Percentiles rank a stretch among this genome's conserved stretches.
Evolutionary conservation across 1,140 invertebrate species (phyloP).

Genomic region (Penaeus chinensis): DNA sequence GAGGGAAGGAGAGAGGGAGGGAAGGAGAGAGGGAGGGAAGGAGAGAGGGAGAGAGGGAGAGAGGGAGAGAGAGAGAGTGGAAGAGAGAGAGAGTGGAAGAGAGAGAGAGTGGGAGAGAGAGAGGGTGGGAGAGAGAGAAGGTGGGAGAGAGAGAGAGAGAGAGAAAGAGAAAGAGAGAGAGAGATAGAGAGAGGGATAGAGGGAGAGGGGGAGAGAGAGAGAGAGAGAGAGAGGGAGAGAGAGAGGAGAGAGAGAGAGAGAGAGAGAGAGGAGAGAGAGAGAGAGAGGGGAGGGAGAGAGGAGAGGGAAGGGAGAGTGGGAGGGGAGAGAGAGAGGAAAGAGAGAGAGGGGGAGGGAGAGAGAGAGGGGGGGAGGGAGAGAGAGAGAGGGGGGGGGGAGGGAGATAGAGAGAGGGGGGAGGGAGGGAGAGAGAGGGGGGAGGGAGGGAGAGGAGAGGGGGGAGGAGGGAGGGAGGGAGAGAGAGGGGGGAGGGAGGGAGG

Average conservation of each 20-base stretch:
- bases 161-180: neutral
- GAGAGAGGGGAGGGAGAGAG: neutral
- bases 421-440: neutral
- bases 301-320: neutral
- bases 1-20: neutral
- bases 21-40: neutral
- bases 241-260: neutral
- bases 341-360: neutral
- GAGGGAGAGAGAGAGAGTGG: neutral
- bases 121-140: neutral
- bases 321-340: neutral
- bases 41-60: neutral
- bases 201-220: neutral
- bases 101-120: no score
- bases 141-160: neutral
- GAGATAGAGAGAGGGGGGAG: constrained; percentile 1
- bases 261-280: neutral
- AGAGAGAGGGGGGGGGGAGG: neutral
- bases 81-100: no score
- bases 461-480: neutral
- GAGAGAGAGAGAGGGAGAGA: neutral
- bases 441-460: neutral
- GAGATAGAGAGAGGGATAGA: neutral
- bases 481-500: neutral
- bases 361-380: neutral